phyloP scores from a whole-genome alignment of 2,113 vertebrate genomes.

The Dicerorhinus sumatrensis region DNA sequence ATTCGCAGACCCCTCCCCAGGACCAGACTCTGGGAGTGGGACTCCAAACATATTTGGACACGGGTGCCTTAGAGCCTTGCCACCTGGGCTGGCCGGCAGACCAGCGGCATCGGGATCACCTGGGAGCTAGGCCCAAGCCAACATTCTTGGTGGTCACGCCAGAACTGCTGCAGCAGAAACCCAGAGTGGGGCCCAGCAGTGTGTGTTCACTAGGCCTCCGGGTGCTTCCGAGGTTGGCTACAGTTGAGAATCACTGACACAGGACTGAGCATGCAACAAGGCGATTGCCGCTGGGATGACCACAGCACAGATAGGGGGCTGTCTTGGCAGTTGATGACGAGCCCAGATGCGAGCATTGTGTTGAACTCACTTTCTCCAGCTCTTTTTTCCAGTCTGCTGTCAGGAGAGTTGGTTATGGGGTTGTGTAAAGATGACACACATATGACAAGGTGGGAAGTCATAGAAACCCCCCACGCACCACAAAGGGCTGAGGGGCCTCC shows the following conservation, averaged over 20 bases:
- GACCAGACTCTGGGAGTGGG: not conserved
- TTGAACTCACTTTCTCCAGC: not conserved
- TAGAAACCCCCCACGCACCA: fast-evolving
- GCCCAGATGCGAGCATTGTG: not conserved
- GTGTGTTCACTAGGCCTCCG: not conserved
- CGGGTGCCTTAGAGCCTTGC: not conserved
- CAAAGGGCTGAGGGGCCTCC: not conserved
- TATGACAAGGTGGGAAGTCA: not conserved
- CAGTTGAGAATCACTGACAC: too few species aligned
- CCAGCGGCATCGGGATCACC: fast-evolving
- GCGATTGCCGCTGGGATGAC: fast-evolving
- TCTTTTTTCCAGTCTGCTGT: not conserved
- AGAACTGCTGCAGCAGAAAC: not conserved
- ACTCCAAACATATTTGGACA: not conserved
- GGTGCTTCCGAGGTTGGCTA: not conserved
- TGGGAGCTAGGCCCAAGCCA: not conserved
- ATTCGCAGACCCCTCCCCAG: not conserved
- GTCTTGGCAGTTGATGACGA: fast-evolving
- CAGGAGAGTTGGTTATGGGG: not conserved
- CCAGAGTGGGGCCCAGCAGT: not conserved
- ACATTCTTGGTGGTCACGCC: not conserved
- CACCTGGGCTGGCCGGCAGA: not conserved
- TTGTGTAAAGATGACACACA: not conserved
- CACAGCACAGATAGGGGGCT: not conserved
- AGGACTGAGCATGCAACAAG: not conserved